Percentiles rank a stretch among this genome's conserved stretches.
These are phyloP conservation scores for Campoplex capitator DNA, from an alignment of 2,888 invertebrate species.

Conservation along the genomic window DNA sequence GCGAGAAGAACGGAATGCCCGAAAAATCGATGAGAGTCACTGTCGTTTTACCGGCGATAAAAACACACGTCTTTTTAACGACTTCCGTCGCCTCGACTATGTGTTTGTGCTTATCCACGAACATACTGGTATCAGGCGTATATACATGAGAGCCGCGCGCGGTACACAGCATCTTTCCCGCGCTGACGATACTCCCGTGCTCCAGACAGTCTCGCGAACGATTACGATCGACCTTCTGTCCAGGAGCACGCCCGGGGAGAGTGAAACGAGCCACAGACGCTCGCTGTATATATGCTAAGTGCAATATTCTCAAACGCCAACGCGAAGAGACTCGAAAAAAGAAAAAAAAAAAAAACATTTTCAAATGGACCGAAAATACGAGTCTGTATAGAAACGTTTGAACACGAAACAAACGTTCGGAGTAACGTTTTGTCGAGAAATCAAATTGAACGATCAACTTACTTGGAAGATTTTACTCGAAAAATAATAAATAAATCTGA, in stretches of 20 bases:
- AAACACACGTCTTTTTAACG: slow-evolving; percentile 43
- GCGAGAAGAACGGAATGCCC: neutral
- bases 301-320: slow-evolving; percentile 4
- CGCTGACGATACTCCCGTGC: slow-evolving; percentile 37
- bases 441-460: neutral
- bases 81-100: slow-evolving; percentile 38
- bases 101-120: neutral
- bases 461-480: neutral
- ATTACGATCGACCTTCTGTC: slow-evolving; percentile 65
- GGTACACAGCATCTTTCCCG: slow-evolving; percentile 20
- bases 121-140: neutral
- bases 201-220: slow-evolving; percentile 61
- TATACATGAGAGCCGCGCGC: neutral
- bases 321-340: neutral
- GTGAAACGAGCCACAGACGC: slow-evolving; percentile 29
- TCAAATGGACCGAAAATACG: neutral
- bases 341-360: neutral
- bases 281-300: slow-evolving; percentile 46
- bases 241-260: slow-evolving; percentile 38
- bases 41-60: slow-evolving; percentile 19
- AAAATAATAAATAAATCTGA: no score
- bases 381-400: neutral
- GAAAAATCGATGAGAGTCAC: slow-evolving; percentile 27
- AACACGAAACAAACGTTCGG: neutral
- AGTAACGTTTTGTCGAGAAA: neutral